Evolutionary conservation across 2,797 vertebrate species (phyloP).

Genomic region (Remorina albescens): DNA sequence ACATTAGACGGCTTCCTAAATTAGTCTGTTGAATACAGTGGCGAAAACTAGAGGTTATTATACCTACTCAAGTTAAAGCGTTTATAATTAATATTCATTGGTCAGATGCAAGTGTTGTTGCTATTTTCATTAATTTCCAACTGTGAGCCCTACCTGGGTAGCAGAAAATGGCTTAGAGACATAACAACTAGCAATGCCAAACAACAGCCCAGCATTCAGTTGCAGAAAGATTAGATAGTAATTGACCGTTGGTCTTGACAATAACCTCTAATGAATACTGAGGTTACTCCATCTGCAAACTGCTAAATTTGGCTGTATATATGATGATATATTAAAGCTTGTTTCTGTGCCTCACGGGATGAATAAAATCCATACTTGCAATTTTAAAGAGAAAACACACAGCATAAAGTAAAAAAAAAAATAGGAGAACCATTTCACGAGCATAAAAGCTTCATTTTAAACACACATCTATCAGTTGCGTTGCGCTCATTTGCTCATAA

Average conservation of each 20-base stretch:
- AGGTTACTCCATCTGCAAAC: neutral
- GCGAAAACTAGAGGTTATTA: neutral
- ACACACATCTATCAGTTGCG: no score
- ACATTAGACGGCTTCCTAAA: neutral
- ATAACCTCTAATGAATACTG: no score
- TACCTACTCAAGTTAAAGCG: neutral
- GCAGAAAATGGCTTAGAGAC: neutral
- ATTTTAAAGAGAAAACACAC: neutral
- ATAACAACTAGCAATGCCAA: no score
- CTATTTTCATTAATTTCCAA: neutral
- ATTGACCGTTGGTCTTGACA: no score
- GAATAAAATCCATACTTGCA: neutral
- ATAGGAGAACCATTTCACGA: neutral
- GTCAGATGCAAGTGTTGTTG: neutral
- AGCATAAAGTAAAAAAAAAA: neutral
- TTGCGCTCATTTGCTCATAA: conserved; percentile 1
- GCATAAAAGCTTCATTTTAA: neutral
- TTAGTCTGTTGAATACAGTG: neutral
- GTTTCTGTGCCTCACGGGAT: neutral
- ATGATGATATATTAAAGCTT: neutral
- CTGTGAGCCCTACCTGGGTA: neutral
- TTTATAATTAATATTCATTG: neutral
- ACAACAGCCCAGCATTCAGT: neutral
- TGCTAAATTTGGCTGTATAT: neutral
- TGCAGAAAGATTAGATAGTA: no score